These are phyloP conservation scores for Clamator glandarius DNA, from an alignment of 2,797 vertebrate genomes.

Conservation along the genomic window DNA sequence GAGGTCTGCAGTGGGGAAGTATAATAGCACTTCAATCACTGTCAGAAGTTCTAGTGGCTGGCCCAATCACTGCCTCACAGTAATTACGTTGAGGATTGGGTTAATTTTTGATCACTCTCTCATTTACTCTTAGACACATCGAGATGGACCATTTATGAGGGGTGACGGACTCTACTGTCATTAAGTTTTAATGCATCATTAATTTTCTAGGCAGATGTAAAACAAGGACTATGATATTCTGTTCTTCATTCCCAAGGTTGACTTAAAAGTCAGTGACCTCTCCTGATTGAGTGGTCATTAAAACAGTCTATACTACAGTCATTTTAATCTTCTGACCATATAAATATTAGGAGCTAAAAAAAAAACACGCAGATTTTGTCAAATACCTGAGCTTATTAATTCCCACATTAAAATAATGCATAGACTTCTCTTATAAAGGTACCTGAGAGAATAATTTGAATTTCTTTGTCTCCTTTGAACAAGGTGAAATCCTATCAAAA, in stretches of 20 bases:
- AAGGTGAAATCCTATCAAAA: slow-evolving; percentile 13
- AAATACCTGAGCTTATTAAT: neutral
- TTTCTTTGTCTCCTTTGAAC: neutral
- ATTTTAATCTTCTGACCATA: slow-evolving; percentile 44
- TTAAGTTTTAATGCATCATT: slow-evolving; percentile 68
- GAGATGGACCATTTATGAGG: slow-evolving; percentile 46
- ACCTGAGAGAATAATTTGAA: neutral
- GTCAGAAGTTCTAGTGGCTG: neutral
- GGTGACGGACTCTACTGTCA: slow-evolving; percentile 36
- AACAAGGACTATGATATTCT: slow-evolving; percentile 37
- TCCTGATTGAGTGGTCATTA: slow-evolving; percentile 53
- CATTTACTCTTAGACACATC: slow-evolving; percentile 31
- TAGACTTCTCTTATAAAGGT: neutral
- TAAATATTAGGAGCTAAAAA: slow-evolving; percentile 43
- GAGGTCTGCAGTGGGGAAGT: neutral
- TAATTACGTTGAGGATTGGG: slow-evolving; percentile 29
- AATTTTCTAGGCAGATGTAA: slow-evolving; percentile 60
- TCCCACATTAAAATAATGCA: slow-evolving; percentile 2
- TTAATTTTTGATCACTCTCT: slow-evolving; percentile 61
- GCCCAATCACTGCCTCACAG: neutral
- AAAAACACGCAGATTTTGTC: neutral
- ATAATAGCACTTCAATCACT: slow-evolving; percentile 4
- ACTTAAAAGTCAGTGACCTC: slow-evolving; percentile 58
- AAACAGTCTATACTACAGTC: slow-evolving; percentile 24
- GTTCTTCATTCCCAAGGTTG: slow-evolving; percentile 51